Conservation (phyloP, 2,113 vertebrate species). For the Ovis canadensis region DNA sequence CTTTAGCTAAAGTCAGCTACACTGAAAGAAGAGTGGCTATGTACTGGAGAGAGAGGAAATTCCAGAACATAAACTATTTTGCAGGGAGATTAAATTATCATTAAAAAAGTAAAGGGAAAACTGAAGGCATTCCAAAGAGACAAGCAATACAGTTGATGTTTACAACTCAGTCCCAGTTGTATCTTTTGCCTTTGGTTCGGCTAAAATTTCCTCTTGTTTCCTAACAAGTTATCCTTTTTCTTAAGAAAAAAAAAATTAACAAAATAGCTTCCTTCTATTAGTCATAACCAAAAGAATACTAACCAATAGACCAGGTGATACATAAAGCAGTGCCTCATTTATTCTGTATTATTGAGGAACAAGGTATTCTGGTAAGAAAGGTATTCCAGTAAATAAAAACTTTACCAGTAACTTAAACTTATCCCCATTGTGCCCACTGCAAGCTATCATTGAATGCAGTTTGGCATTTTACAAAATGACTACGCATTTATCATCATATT, state of each 20-base stretch:
- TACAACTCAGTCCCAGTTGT: not conserved
- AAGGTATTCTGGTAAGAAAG: not conserved
- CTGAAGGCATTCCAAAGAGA: not conserved
- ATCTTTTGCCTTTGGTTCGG: not conserved
- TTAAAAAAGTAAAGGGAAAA: not conserved
- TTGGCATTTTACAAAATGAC: not conserved
- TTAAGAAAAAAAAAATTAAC: not conserved
- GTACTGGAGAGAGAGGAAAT: not conserved
- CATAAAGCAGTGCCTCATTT: not conserved
- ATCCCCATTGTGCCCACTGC: not conserved
- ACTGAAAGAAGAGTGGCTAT: not conserved
- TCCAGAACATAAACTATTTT: not conserved
- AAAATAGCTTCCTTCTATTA: not conserved
- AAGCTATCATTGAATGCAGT: not conserved
- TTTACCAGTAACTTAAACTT: not conserved
- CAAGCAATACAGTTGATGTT: not conserved
- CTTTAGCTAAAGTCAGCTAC: not conserved
- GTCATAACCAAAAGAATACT: not conserved
- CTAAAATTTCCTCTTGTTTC: not conserved
- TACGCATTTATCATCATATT: not conserved
- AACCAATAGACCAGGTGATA: not conserved
- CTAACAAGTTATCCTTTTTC: not conserved
- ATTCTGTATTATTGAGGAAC: not conserved
- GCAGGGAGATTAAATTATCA: not conserved
- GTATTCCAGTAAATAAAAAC: not conserved